Percentiles rank a stretch among this genome's conserved stretches.
These are phyloP conservation scores for Pelagia noctiluca DNA, from an alignment of 30 jellyfish, hydroid and myxozoan genomes.

Conservation along the genomic window DNA sequence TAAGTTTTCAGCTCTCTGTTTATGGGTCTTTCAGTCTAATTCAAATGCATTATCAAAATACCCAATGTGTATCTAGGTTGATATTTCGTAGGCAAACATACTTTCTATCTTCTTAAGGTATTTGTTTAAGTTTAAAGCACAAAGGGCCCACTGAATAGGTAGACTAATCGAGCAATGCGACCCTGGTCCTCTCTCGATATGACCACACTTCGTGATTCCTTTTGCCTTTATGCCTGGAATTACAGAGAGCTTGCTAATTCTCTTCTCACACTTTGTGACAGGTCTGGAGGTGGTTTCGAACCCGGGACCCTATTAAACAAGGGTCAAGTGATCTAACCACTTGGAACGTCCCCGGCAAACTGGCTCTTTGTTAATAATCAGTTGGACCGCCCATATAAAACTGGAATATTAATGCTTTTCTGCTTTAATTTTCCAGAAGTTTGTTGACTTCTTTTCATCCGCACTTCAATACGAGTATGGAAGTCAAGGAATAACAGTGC, in stretches of 20 bases:
- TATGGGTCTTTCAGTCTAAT: not conserved
- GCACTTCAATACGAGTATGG: constrained; percentile 72
- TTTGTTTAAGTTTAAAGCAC: not conserved
- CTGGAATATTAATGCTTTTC: not conserved
- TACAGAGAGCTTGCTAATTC: not conserved
- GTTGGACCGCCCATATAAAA: no score
- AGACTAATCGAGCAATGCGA: not conserved
- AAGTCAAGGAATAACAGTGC: constrained; percentile 57
- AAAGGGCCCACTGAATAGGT: not conserved
- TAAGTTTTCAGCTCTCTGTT: not conserved
- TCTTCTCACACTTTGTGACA: not conserved
- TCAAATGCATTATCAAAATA: not conserved
- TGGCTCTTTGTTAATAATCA: not conserved
- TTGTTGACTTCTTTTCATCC: constrained; percentile 70
- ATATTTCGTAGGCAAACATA: not conserved
- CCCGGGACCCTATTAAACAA: not conserved
- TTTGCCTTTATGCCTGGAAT: no score
- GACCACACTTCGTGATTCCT: no score
- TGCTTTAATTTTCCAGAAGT: constrained; percentile 26
- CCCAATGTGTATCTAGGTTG: not conserved
- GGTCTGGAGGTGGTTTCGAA: not conserved
- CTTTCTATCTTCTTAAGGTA: not conserved
- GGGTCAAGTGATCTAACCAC: not conserved
- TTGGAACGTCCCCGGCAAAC: not conserved
- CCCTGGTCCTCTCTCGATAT: not conserved